Conservation (phyloP, 2,888 invertebrate species). For the Carabus problematicus region DNA sequence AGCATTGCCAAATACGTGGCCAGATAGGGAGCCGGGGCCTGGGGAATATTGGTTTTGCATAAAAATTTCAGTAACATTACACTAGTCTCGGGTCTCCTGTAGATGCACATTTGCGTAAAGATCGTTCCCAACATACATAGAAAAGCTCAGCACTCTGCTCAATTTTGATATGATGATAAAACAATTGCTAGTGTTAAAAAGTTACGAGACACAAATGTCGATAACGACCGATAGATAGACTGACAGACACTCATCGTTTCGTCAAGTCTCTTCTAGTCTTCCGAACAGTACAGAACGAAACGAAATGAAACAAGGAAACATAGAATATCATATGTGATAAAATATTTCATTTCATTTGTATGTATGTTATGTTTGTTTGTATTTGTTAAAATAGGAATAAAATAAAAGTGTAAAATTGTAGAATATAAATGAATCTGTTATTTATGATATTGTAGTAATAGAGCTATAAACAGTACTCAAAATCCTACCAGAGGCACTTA, state of each 20-base stretch:
- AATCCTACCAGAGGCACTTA: slow-evolving; percentile 61
- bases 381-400: slow-evolving; percentile 11
- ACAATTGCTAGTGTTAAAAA: slow-evolving; percentile 26
- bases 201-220: neutral
- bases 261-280: too few relatives aligned
- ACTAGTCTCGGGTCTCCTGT: slow-evolving; percentile 16
- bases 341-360: too few relatives aligned
- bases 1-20: slow-evolving; percentile 33
- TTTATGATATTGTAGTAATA: slow-evolving; percentile 21
- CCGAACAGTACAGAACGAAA: too few relatives aligned
- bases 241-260: too few relatives aligned
- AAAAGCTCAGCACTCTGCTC: slow-evolving; percentile 42
- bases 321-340: too few relatives aligned
- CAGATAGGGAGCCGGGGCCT: slow-evolving; percentile 20
- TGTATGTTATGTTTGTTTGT: too few relatives aligned
- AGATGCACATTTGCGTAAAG: slow-evolving; percentile 22
- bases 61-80: slow-evolving; percentile 42
- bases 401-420: slow-evolving; percentile 15
- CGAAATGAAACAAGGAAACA: too few relatives aligned
- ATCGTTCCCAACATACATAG: slow-evolving; percentile 48
- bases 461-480: slow-evolving; percentile 56
- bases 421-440: slow-evolving; percentile 11
- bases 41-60: slow-evolving; percentile 49
- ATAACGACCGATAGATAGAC: too few relatives aligned
- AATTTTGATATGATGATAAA: slow-evolving; percentile 38